Evolutionary conservation across 2,113 vertebrate genomes (phyloP), one percentile per base, ranked within the genome.

Genomic region (Zapus hudsonius): DNA sequence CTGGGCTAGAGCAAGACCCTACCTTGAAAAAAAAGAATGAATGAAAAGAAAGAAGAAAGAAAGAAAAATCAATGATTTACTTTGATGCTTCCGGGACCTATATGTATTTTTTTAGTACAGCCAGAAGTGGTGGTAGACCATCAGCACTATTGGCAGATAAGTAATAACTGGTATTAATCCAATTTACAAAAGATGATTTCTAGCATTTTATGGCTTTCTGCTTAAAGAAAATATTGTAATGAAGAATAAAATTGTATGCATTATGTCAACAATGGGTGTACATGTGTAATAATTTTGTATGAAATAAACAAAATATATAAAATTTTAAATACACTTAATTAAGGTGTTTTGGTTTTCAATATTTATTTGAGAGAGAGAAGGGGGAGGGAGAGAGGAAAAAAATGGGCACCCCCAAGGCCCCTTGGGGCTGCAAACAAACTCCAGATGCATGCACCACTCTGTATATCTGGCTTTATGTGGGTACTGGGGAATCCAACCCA

Each of bases 151-250:
- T 95, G 67, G 57, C 47, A 89, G 94, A 95, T 96, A 97, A 96
- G 66, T 74, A 38, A 75, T 59, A 96, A 72, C 55, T 98, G 96
- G 96, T 95, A 95, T 95, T 19, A 59, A 55, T 96, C 94, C 97
- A 98, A 55, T 80, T 94, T 72, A 86, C 92, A 84, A 97, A 95
- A 92, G 89, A 95, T 70, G 89, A 84, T 96, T 97, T 96, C 94
- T 96, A 93, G 95, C 84, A 96, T 95, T 95, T 97, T 94, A 69
- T 79, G 95, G 64, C 79, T 96, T 97, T 94, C 90, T 98, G 94
- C 38, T 93, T 92, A 83, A 33, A 91, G 67, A 87, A 93, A 82
- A 84, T 81, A 85, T 3, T 79, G 27, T 80, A 83, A 81, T 89
- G 36, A 93, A 86, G 67, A 92, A 91, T 63, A 12, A 93, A 91